These are phyloP conservation scores for Chaenocephalus aceratus DNA, from an alignment of 2,113 vertebrate species.

Conservation along the genomic window DNA sequence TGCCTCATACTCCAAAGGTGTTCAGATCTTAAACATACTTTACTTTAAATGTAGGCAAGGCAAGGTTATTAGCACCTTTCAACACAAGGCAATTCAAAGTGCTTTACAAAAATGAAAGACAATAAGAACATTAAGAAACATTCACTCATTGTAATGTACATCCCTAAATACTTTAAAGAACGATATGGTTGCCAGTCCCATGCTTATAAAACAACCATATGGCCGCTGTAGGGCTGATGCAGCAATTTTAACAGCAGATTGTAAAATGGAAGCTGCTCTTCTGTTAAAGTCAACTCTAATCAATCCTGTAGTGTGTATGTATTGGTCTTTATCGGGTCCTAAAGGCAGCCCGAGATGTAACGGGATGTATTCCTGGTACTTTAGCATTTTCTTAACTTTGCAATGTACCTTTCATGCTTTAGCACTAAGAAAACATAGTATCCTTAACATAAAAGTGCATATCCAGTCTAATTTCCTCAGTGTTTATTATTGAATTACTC, in stretches of 20 bases:
- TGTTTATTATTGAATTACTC: slow-evolving; percentile 1
- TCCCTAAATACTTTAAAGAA: not conserved
- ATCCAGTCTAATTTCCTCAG: not conserved
- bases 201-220: slow-evolving; percentile 51
- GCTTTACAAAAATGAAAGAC: no score
- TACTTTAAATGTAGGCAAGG: no score
- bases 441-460: slow-evolving; percentile 3
- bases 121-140: no score
- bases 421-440: not conserved
- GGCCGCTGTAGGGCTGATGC: slow-evolving; percentile 35
- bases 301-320: slow-evolving; percentile 16
- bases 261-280: slow-evolving; percentile 49
- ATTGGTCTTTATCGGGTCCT: slow-evolving; percentile 1
- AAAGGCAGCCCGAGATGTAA: not conserved
- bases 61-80: no score
- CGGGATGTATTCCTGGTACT: not conserved
- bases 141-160: no score
- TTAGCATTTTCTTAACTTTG: not conserved
- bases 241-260: slow-evolving; percentile 33
- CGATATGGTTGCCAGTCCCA: slow-evolving; percentile 6
- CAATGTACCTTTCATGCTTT: not conserved
- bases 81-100: no score
- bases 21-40: slow-evolving; percentile 1
- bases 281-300: slow-evolving; percentile 49
- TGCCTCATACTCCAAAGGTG: not conserved